Evolutionary conservation across 2,888 invertebrate species (phyloP), one percentile per base, ranked within the genome.

Genomic region (Rhaphigaster nebulosa): DNA sequence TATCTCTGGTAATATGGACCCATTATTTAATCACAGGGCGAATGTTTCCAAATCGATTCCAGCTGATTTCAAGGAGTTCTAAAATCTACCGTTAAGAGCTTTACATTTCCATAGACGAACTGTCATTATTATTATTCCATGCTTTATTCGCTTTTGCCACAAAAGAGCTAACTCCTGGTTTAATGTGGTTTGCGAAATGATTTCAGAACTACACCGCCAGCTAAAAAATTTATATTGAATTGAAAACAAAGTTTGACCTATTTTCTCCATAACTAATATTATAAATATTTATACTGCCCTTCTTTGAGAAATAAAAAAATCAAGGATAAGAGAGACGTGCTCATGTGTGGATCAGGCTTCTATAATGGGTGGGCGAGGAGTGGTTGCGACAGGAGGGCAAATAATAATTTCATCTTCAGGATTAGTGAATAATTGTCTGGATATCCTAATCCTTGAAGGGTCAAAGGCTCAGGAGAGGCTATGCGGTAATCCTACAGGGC

Each of bases 321-420:
- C 10, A 15, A 1, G 60, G 8, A 26, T n/a, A 29, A 29, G 15
- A 15, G 29, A 29, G 29, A 65, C 29, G 15, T 65, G 80, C 26
- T 23, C 80, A 80, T 80, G 80, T 80, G 41, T 80, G 80, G 41
- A 26, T 6, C 26, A 41, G 80, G 41, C 80, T 41, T 80, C 80
- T 38, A 80, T 80, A 80, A 80, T 38, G 80, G n/a, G 23, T 10
- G 38, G 41, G 41, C 38, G 38, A 23, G 41, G 41, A 80, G 26
- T 80, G 80, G 80, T 29, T 41, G 80, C 80, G 41, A 80, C 80
- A 80, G 80, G 84, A 90, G 91, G 87, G 88, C 91, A 91, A 88
- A 91, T 91, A 91, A 91, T 91, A 91, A 91, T 91, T 91, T 91
- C 91, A 91, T 91, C 91, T 90, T 91, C 52, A 90, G 91, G 91